Evolutionary conservation across 2,888 invertebrate species (phyloP), one percentile per base, ranked within the genome.

Genomic region (Archips crataeganus): DNA sequence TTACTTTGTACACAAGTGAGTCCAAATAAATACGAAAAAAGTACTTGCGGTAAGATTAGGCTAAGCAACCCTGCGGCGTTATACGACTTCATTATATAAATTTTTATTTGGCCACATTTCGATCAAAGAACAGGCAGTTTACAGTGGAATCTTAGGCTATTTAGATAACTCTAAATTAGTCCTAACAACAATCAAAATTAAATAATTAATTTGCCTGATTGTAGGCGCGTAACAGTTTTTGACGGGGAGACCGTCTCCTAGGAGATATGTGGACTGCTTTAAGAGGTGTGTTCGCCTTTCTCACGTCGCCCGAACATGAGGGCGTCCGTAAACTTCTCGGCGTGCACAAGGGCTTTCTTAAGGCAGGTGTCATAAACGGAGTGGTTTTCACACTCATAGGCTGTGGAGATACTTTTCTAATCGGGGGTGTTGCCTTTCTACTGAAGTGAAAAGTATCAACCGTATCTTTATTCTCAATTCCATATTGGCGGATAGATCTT

Each of bases 341-440:
- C 3, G 96, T 91, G 74, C 93, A 93, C 42, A 97, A 86, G 9
- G 95, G 90, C 82, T 95, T 95, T 80, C 96, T 96, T 77, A 96
- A 93, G 64, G 95, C 93, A 3, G 96, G 96, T 71, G 89, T 86
- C 78, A 90, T 90, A 34, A 90, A 89, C 1, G 89, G 89, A 77
- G 87, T 90, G 59, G 81, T 74, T 45, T 82, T 74, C 11, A 79
- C 74, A 47, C 75, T 65, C 73, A 80, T 87, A 79, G 77, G 76
- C 75, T 84, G 87, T n/a, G 94, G 93, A 13, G 93, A 93, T 64
- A 87, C 78, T 76, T 87, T 91, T 77, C 90, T 93, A 2, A 81
- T 80, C 0, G 90, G 87, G 32, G 90, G 87, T 13, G 90, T 88
- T 2, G 85, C 84, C 77, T 91, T 90, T 71, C 86, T 88, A 67